Evolutionary conservation across 2,113 vertebrate genomes (phyloP).

Genomic region (Corapipo altera): DNA sequence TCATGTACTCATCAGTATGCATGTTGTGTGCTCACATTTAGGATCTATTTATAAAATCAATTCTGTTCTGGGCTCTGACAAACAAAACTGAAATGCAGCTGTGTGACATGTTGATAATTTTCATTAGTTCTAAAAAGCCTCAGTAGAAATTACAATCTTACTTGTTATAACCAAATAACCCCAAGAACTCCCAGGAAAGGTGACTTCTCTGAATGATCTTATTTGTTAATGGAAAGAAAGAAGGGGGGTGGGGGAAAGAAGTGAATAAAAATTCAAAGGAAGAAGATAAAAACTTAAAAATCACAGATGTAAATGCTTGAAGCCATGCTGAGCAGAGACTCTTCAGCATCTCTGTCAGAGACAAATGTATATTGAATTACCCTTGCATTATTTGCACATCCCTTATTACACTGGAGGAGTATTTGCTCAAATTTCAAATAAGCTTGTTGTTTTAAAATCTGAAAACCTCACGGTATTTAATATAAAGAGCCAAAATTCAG

Average conservation of each 20-base stretch:
- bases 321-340: not conserved
- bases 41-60: conserved; percentile 84
- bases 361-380: conserved; percentile 21
- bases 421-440: conserved; percentile 24
- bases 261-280: conserved; percentile 9
- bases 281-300: conserved; percentile 24
- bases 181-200: conserved; percentile 61
- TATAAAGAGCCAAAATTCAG: not conserved
- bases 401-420: not conserved
- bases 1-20: conserved; percentile 79
- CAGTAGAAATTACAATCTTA: conserved; percentile 75
- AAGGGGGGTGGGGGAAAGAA: not conserved
- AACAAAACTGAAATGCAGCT: conserved; percentile 83
- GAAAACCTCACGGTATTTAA: not conserved
- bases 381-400: conserved; percentile 12
- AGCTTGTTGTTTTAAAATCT: not conserved
- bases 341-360: not conserved
- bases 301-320: not conserved
- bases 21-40: conserved; percentile 75
- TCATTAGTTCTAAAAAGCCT: conserved; percentile 78
- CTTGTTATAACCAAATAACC: conserved; percentile 72
- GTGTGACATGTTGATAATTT: conserved; percentile 81
- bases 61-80: conserved; percentile 77
- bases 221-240: conserved; percentile 19
- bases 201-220: conserved; percentile 61